phyloP scores from a whole-genome alignment of 2,113 vertebrate species.

The Periophthalmodon schlosseri region DNA sequence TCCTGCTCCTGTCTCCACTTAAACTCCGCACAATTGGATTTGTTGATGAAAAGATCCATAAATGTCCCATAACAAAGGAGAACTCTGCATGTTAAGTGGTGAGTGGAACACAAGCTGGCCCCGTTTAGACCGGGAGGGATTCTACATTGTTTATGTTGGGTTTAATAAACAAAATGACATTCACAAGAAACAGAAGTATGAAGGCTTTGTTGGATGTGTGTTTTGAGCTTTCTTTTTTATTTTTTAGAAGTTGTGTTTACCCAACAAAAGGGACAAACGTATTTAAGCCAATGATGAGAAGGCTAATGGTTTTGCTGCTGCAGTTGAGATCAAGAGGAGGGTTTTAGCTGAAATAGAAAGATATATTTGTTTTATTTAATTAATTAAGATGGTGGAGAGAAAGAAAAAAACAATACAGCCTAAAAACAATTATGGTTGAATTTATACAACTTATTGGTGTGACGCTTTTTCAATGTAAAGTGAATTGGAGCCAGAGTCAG shows the following conservation, averaged over 20 bases:
- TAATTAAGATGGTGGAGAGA: too few species aligned
- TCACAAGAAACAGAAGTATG: background rate
- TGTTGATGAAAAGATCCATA: background rate
- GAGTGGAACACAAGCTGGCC: background rate
- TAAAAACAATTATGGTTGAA: too few species aligned
- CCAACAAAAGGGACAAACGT: background rate
- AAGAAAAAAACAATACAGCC: too few species aligned
- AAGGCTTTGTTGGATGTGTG: background rate
- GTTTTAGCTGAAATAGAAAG: too few species aligned
- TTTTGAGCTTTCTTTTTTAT: background rate
- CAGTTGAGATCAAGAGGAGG: too few species aligned
- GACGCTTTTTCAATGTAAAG: too few species aligned
- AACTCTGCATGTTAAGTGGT: background rate
- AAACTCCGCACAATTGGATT: background rate
- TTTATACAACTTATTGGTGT: too few species aligned
- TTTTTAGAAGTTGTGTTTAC: background rate
- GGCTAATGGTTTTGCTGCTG: background rate
- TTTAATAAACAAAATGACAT: slow-evolving; percentile 8
- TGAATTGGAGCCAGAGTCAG: too few species aligned
- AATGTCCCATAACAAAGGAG: background rate
- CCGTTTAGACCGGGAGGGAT: background rate
- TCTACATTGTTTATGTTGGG: background rate
- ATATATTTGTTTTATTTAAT: too few species aligned
- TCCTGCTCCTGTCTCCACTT: background rate
- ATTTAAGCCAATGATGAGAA: background rate